Conservation (phyloP, 2,797 vertebrate species). For the Eutrigla gurnardus region DNA sequence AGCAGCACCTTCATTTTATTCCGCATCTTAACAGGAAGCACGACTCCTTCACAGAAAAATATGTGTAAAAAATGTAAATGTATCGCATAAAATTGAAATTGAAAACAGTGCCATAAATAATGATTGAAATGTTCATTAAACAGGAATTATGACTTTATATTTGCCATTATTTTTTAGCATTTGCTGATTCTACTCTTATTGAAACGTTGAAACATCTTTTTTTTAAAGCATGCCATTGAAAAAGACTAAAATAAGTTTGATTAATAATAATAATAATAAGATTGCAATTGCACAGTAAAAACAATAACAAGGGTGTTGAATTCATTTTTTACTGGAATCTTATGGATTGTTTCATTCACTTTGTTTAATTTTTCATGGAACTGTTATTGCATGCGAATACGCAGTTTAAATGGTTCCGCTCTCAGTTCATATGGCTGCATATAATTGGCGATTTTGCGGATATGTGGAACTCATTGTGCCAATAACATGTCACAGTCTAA, state of each 20-base stretch:
- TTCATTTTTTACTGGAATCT: neutral
- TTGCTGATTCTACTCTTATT: neutral
- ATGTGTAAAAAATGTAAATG: neutral
- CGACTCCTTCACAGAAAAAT: too few relatives aligned
- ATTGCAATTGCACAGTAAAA: neutral
- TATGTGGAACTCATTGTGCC: neutral
- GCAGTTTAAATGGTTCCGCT: neutral
- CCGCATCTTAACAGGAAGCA: neutral
- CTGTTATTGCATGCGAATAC: neutral
- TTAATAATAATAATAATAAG: neutral
- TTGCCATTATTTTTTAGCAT: neutral
- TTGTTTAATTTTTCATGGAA: neutral
- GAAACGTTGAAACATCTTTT: too few relatives aligned
- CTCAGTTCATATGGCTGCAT: neutral
- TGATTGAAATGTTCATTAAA: neutral
- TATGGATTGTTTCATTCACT: neutral
- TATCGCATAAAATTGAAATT: neutral
- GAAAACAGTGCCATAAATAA: neutral
- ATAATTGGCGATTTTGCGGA: neutral
- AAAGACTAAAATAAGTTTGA: neutral
- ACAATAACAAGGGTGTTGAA: neutral
- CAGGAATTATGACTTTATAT: neutral
- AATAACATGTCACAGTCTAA: neutral
- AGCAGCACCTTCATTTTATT: neutral
- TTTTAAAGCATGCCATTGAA: neutral